Base-by-base conservation (phyloP, 2,797 vertebrate species). In the Allobates femoralis region DNA sequence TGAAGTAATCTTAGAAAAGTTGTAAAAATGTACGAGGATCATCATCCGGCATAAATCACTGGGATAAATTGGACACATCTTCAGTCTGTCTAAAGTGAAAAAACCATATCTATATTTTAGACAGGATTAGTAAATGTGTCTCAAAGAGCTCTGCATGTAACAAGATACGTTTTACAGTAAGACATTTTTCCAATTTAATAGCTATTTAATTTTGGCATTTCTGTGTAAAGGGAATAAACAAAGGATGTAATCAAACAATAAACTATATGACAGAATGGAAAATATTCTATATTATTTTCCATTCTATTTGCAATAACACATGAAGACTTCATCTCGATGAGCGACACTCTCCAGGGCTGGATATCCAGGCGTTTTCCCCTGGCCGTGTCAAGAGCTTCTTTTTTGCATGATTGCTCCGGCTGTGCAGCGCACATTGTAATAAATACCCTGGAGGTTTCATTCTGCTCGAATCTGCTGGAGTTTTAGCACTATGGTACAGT, bases 321-420 rank as follows among this genome's bases (percentile, higher is more conserved):
- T 50, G 23, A 56, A 77, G 83, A 34, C 58, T 78, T 74, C 41
- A 76, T 82, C 51, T 37, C 18, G 56, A 69, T 76, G 46, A 86
- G 55, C 60, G 50, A 53, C 58, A 32, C 18, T 53, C 26, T 26
- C 56, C 7, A 32, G 41, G 26, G 30, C 32, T 77, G 32, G 55
- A 46, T 67, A 69, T 60, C 69, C 66, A 16, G 46, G 51, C 53
- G 56, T 81, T 34, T 41, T 23, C 83, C 67, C 46, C 21, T 46
- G 53, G 28, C 60, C 79, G 69, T 55, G 64, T 64, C 64, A 84
- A 79, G 74, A 79, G 75, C 37, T 74, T 28, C 56, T 84, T 79
- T 75, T 87, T 87, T 84, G 86, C 86, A 87, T 87, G 81, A 80
- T 75, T 74, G 86, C 81, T 64, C 81, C 10, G 26, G 86, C 76